A percentile compares a stretch with the other conserved stretches of the same genome.
phyloP scores from a whole-genome alignment of 2,888 invertebrate species.

The Zhuqinia jingwanae region DNA sequence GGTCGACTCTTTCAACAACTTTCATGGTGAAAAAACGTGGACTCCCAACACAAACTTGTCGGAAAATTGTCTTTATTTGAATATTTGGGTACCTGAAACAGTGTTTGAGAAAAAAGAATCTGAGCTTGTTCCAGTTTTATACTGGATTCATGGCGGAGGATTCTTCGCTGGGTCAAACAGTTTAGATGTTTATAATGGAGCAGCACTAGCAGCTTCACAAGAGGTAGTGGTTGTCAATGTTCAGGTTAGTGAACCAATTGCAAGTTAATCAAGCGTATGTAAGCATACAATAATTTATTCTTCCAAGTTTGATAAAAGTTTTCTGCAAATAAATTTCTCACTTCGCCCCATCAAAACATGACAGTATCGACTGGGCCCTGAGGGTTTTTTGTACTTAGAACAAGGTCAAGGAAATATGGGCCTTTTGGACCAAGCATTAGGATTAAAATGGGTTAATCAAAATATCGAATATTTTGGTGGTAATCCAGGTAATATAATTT shows the following conservation, averaged over 20 bases:
- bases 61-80: slow-evolving; percentile 74
- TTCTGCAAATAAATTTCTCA: slow-evolving; percentile 21
- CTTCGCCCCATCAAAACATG: background rate
- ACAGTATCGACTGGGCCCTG: slow-evolving; percentile 75
- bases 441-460: slow-evolving; percentile 67
- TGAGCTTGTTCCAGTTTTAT: slow-evolving; percentile 62
- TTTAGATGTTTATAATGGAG: slow-evolving; percentile 73
- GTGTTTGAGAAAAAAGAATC: slow-evolving; percentile 59
- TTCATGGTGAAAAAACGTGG: slow-evolving; percentile 68
- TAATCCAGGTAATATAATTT: slow-evolving; percentile 57
- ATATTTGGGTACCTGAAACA: slow-evolving; percentile 73
- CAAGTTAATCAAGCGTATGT: too few relatives aligned
- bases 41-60: slow-evolving; percentile 69
- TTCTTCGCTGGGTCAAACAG: slow-evolving; percentile 61
- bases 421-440: slow-evolving; percentile 72
- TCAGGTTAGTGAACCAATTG: slow-evolving; percentile 68
- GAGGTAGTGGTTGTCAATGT: slow-evolving; percentile 71
- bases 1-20: slow-evolving; percentile 51
- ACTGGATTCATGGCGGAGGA: slow-evolving; percentile 72
- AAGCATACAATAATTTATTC: too few relatives aligned
- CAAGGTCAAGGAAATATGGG: slow-evolving; percentile 75
- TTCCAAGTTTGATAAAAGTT: too few relatives aligned
- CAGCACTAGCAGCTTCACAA: slow-evolving; percentile 67
- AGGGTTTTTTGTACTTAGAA: slow-evolving; percentile 74
- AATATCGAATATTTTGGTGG: slow-evolving; percentile 75